phyloP scores from a whole-genome alignment of 2,113 vertebrate genomes.

The Cryptoleucopteryx plumbea region DNA sequence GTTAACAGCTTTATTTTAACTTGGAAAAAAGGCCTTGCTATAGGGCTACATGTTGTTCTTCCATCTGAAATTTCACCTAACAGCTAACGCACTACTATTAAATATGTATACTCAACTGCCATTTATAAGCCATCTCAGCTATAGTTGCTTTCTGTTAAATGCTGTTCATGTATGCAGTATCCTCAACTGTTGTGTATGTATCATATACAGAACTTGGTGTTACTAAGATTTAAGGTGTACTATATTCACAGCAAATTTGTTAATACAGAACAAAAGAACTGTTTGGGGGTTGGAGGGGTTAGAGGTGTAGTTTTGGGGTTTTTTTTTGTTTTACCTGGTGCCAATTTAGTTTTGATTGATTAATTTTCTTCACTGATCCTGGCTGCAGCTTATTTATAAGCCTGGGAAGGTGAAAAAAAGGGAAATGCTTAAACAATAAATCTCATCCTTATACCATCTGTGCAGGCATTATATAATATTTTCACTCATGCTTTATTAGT shows the following conservation, averaged over 20 bases:
- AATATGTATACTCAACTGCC: background rate
- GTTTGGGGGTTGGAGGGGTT: background rate
- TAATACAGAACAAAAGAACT: slow-evolving; percentile 23
- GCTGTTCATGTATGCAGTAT: background rate
- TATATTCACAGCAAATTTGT: slow-evolving; percentile 1
- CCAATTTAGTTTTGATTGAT: slow-evolving; percentile 94
- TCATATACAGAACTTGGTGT: background rate
- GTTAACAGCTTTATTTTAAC: background rate
- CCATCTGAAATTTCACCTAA: background rate
- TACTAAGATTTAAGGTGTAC: background rate
- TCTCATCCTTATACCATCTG: slow-evolving; percentile 14
- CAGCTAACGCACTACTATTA: background rate
- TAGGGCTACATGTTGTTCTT: background rate
- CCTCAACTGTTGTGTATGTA: background rate
- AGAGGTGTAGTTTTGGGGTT: background rate
- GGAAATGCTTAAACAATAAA: slow-evolving; percentile 53
- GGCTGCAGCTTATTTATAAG: slow-evolving; percentile 94
- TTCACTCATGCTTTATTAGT: background rate
- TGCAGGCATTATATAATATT: slow-evolving; percentile 22
- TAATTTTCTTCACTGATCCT: slow-evolving; percentile 91
- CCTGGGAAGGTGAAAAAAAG: slow-evolving; percentile 69
- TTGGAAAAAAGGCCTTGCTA: background rate
- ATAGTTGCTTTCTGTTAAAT: background rate
- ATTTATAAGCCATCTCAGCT: background rate
- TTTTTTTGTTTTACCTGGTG: slow-evolving; percentile 84